phyloP scores from a whole-genome alignment of 1,140 invertebrate species.

The Whitmania pigra region DNA sequence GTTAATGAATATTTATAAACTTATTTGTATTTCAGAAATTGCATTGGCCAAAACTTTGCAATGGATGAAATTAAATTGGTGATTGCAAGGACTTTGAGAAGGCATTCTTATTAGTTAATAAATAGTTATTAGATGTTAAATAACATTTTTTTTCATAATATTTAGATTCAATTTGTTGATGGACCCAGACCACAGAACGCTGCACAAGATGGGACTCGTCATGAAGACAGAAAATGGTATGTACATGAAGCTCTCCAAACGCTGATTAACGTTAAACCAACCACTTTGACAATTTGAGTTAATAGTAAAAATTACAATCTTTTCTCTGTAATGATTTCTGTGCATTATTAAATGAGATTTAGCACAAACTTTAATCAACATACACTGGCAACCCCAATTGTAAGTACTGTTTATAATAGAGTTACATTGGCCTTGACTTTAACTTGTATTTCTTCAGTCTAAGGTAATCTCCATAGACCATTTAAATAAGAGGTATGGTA shows the following conservation, averaged over 20 bases:
- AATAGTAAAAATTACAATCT: background rate
- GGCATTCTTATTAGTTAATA: background rate
- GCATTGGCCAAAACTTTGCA: constrained; percentile 22
- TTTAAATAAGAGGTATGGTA: too few relatives aligned
- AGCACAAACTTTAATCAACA: too few relatives aligned
- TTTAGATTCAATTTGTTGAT: constrained; percentile 11
- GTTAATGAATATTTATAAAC: background rate
- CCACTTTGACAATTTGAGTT: background rate
- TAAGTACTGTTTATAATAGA: too few relatives aligned
- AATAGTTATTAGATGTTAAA: too few relatives aligned
- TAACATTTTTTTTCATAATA: too few relatives aligned
- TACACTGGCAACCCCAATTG: too few relatives aligned
- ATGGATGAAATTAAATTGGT: constrained; percentile 21
- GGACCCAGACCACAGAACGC: background rate
- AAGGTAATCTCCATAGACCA: too few relatives aligned
- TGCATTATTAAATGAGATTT: too few relatives aligned
- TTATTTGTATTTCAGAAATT: constrained; percentile 16
- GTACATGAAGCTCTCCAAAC: constrained; percentile 16
- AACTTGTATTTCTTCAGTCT: too few relatives aligned
- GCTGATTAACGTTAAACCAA: background rate
- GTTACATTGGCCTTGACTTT: too few relatives aligned
- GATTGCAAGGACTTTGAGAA: constrained; percentile 10
- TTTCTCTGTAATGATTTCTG: too few relatives aligned
- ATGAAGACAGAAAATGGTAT: constrained; percentile 19
- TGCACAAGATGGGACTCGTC: constrained; percentile 11